Percentiles rank a stretch among this genome's conserved stretches.
Conservation (phyloP, 1,140 invertebrate species). For the Neoseiulus cucumeris region DNA sequence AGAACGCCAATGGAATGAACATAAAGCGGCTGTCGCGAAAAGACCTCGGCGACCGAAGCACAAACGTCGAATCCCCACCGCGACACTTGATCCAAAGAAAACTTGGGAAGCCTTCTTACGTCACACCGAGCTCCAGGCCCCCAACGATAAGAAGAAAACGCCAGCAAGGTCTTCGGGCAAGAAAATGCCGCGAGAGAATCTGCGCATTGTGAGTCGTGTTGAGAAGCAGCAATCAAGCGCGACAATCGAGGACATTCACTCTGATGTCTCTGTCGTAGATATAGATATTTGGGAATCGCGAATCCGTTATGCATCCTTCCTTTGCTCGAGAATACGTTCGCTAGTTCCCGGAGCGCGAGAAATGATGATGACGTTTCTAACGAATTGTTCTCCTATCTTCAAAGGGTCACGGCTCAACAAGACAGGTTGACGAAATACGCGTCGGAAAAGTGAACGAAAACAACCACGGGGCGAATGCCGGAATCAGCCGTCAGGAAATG, state of each 20-base stretch:
- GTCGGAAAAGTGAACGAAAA: too few species aligned
- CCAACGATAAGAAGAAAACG: background rate
- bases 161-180: background rate
- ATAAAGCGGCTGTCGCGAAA: background rate
- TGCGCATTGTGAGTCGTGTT: background rate
- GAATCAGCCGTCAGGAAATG: background rate
- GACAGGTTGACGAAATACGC: background rate
- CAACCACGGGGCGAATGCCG: background rate
- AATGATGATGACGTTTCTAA: too few species aligned
- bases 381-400: too few species aligned
- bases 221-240: too few species aligned
- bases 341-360: too few species aligned
- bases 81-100: background rate
- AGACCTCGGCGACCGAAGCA: background rate
- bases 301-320: too few species aligned
- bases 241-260: too few species aligned
- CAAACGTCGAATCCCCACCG: background rate
- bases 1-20: background rate
- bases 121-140: background rate
- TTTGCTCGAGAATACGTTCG: too few species aligned
- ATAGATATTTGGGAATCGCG: background rate
- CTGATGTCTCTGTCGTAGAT: background rate
- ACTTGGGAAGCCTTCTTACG: constrained; percentile 1
- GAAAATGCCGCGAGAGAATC: background rate
- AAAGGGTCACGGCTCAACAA: too few species aligned